A percentile compares a stretch with the other conserved stretches of the same genome.
Evolutionary conservation across 2,888 invertebrate genomes (phyloP).

Genomic region (Malthinus flaveolus): DNA sequence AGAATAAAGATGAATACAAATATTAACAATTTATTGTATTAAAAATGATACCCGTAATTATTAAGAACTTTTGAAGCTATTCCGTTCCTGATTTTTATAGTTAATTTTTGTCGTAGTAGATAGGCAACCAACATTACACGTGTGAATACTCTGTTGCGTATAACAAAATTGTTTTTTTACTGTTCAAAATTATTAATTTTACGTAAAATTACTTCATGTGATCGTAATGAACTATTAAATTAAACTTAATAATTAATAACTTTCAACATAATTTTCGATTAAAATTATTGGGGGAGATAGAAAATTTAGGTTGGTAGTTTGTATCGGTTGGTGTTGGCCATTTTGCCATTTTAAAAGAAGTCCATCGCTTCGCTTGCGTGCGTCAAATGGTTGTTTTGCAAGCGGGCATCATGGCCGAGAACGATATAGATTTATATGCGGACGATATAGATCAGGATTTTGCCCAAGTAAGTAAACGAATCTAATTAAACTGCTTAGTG

Average conservation of each 20-base stretch:
- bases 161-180: no score
- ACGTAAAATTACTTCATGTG: no score
- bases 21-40: neutral
- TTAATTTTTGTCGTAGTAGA: no score
- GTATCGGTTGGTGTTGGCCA: constrained; percentile 1
- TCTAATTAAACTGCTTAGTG: no score
- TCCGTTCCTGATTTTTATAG: no score
- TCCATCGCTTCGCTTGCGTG: neutral
- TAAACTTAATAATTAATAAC: neutral
- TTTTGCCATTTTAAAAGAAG: neutral
- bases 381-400: constrained; percentile 5
- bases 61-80: no score
- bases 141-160: no score
- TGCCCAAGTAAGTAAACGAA: constrained; percentile 63
- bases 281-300: neutral
- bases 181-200: no score
- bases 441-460: constrained; percentile 97
- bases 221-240: no score
- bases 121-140: no score
- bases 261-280: neutral
- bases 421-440: constrained; percentile 96
- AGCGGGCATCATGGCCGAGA: constrained; percentile 80
- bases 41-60: no score
- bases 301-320: neutral
- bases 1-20: constrained; percentile 37